Base-by-base conservation (phyloP, 2,888 invertebrate species). In the Chrysolina americana region DNA sequence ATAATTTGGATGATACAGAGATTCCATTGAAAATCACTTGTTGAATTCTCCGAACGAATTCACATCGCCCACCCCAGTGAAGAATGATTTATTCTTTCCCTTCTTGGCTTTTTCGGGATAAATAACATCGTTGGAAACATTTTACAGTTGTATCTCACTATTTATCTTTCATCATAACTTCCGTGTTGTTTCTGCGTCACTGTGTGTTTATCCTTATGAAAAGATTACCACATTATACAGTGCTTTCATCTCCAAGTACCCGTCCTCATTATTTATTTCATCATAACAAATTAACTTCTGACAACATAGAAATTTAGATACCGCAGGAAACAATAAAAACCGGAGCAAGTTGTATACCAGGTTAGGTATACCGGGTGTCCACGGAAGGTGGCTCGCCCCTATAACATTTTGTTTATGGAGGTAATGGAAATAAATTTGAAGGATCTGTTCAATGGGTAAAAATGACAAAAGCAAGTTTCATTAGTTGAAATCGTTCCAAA, bases 41-140 rank as follows among this genome's bases (percentile, higher is more conserved):
- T 56, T 56, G 56, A 56, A 56, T 56, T 6, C 56, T 56, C 56
- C 19, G 56, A 19, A 56, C 15, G 56, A 56, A 56, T 56, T 56
- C 13, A 13, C 56, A 23, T 56, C 56, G 23, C 59, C 59, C 56
- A 13, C 59, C 59, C n/a, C 59, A 28, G 17, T 15, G 36, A 59
- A n/a, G 9, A n/a, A 59, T 59, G 59, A 59, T 17, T 59, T 59
- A 59, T 59, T 1, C 36, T 23, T 59, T 59, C 6, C n/a, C 59
- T 36, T 17, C 36, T 28, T n/a, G 59, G n/a, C 36, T 59, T 59
- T 36, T 59, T 28, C 28, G 23, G 10, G 36, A 13, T 59, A n/a
- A 59, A 28, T 59, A 59, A 36, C 36, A 59, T 23, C 59, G 59
- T 28, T 10, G n/a, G 8, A 36, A 59, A 28, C 59, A 36, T 28